A percentile compares a stretch with the other conserved stretches of the same genome.
phyloP scores from a whole-genome alignment of 2,113 vertebrate genomes.

The Formicarius rufipectus region DNA sequence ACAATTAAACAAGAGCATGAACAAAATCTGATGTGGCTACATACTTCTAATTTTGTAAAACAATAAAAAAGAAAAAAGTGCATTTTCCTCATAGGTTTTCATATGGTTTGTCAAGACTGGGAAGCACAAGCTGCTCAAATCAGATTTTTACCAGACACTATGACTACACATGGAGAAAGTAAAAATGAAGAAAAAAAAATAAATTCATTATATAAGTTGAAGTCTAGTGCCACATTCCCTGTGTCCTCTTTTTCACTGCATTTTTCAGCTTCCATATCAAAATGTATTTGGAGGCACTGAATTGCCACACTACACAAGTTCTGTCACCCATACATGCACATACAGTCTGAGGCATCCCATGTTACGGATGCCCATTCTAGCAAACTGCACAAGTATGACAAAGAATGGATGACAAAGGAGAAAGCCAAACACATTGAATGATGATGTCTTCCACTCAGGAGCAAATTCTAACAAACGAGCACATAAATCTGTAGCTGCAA shows the following conservation, averaged over 20 bases:
- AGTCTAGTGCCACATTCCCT: neutral
- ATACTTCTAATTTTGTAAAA: neutral
- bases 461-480: neutral
- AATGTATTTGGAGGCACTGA: neutral
- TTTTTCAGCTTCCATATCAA: neutral
- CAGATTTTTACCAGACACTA: neutral
- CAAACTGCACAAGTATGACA: neutral
- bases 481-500: neutral
- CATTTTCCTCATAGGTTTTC: neutral
- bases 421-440: neutral
- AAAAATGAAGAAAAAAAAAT: neutral
- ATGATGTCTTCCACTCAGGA: neutral
- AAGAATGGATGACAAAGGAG: neutral
- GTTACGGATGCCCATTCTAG: neutral
- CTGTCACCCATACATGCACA: neutral
- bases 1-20: neutral
- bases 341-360: neutral
- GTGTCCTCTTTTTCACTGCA: neutral
- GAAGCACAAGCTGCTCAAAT: neutral
- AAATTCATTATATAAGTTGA: neutral
- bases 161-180: neutral
- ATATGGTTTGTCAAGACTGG: neutral
- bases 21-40: neutral
- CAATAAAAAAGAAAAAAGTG: accelerated
- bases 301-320: neutral